Percentiles rank a stretch among this genome's conserved stretches.
Evolutionary conservation across 2,113 vertebrate species (phyloP).

Genomic region (Eurypyga helias): DNA sequence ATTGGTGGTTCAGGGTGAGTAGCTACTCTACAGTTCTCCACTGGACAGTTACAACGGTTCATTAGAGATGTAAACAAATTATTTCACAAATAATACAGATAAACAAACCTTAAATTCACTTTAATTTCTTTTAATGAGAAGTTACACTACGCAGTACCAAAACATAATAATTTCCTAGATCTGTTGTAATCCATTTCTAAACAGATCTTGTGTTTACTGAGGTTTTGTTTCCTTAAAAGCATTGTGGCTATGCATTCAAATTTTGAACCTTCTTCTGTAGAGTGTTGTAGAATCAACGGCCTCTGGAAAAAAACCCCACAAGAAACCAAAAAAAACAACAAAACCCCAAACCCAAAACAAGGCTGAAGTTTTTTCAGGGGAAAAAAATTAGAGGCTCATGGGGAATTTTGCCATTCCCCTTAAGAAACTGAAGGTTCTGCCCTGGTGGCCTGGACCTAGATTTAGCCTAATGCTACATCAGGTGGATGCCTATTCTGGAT

Average conservation of each 20-base stretch:
- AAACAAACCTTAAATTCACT: not conserved
- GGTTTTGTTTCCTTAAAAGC: constrained; percentile 19
- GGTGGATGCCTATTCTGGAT: not conserved
- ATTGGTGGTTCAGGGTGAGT: not conserved
- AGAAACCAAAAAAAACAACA: not conserved
- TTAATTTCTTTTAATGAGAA: not conserved
- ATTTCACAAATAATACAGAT: not conserved
- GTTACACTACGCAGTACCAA: not conserved
- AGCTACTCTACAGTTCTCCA: not conserved
- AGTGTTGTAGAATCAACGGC: not conserved
- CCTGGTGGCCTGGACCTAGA: not conserved
- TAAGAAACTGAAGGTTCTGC: not conserved
- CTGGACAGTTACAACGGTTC: not conserved
- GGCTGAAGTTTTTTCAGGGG: not conserved
- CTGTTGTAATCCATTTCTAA: not conserved
- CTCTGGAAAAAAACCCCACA: not conserved
- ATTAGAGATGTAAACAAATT: not conserved
- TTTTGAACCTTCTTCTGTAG: not conserved
- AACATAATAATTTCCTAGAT: not conserved
- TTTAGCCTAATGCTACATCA: accelerated
- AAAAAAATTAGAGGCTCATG: not conserved
- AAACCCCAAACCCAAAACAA: not conserved
- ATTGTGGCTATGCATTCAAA: not conserved
- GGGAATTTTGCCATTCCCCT: not conserved
- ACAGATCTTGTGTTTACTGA: not conserved